Percentiles rank a stretch among this genome's conserved stretches.
These are phyloP conservation scores for Aphodius granarius DNA, from an alignment of 2,888 invertebrate genomes.

Conservation along the genomic window DNA sequence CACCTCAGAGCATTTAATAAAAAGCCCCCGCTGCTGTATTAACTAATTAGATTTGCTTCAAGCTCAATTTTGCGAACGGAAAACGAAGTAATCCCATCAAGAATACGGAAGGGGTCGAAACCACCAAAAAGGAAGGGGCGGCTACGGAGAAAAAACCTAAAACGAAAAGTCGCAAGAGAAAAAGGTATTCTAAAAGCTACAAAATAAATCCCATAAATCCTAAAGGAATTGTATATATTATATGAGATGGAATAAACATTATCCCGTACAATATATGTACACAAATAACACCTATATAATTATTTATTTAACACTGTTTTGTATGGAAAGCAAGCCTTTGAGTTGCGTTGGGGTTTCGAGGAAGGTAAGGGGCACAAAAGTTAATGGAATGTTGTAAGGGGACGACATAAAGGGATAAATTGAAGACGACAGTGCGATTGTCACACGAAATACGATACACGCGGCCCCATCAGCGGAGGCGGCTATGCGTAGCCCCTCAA, in stretches of 20 bases:
- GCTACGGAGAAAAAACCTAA: neutral
- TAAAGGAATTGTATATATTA: no score
- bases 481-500: neutral
- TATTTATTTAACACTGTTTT: no score
- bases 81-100: neutral
- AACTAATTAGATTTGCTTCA: neutral
- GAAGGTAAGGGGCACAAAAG: constrained; percentile 3
- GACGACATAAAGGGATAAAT: neutral
- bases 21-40: neutral
- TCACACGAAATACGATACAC: neutral
- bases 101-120: neutral
- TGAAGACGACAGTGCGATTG: constrained; percentile 8
- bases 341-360: neutral
- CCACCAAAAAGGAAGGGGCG: neutral
- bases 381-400: constrained; percentile 8
- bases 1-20: neutral
- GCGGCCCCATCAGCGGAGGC: neutral
- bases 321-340: neutral
- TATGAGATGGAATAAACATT: no score
- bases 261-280: no score
- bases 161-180: neutral
- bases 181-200: neutral
- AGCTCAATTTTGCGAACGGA: neutral
- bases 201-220: no score
- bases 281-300: no score